These are phyloP conservation scores for Coryphaenoides rupestris DNA, from an alignment of 2,113 vertebrate genomes.

Conservation along the genomic window DNA sequence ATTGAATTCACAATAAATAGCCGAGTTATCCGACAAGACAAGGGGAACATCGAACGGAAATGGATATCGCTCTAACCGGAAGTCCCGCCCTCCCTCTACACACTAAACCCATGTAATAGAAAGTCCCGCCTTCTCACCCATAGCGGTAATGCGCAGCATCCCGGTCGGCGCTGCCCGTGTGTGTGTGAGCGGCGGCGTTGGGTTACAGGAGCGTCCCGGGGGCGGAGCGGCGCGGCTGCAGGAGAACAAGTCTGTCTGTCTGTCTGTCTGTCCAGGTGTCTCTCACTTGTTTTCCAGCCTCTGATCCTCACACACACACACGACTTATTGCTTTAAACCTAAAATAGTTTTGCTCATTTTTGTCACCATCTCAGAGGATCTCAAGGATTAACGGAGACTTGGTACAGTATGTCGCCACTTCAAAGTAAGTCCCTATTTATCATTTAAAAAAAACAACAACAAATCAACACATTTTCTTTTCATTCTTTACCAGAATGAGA, in stretches of 20 bases:
- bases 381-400: slow-evolving; percentile 22
- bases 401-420: slow-evolving; percentile 51
- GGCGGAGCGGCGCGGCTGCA: slow-evolving; percentile 43
- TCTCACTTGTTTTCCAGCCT: slow-evolving; percentile 14
- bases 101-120: too few species aligned
- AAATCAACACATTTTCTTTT: neutral
- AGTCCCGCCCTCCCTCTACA: too few species aligned
- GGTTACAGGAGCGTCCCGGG: slow-evolving; percentile 38
- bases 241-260: neutral
- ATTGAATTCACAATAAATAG: too few species aligned
- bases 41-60: too few species aligned
- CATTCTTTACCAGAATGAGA: neutral
- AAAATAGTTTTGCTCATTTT: neutral
- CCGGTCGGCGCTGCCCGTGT: neutral
- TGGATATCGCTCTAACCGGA: too few species aligned
- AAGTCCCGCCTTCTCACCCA: too few species aligned
- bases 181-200: slow-evolving; percentile 15
- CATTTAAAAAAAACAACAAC: neutral
- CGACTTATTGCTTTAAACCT: neutral
- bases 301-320: slow-evolving; percentile 10
- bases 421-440: slow-evolving; percentile 58
- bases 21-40: too few species aligned
- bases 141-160: too few species aligned
- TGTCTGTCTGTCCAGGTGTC: neutral
- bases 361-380: neutral